A percentile compares a stretch with the other conserved stretches of the same genome.
These are phyloP conservation scores for Lycopodina hypogea DNA, from an alignment of 37 sponge, comb jelly and placozoan species.

Conservation along the genomic window DNA sequence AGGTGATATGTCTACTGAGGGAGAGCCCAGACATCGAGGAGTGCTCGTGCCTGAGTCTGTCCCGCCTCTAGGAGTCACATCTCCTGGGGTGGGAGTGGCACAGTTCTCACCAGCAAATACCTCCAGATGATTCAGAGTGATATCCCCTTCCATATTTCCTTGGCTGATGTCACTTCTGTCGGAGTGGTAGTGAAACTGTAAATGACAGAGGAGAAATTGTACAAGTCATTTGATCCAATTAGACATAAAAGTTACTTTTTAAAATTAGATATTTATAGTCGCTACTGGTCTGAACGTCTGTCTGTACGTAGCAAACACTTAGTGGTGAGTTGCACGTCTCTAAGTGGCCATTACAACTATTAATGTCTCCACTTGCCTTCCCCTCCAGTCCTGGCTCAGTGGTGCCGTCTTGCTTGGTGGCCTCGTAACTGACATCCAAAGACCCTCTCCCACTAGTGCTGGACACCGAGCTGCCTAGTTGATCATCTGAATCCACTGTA, in stretches of 20 bases:
- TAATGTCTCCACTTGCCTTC: no score
- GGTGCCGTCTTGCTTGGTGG: not conserved
- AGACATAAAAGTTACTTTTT: no score
- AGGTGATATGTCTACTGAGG: not conserved
- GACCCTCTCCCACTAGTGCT: not conserved
- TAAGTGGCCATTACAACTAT: no score
- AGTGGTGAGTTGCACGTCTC: no score
- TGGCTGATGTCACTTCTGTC: not conserved
- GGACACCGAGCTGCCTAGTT: not conserved
- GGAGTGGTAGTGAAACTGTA: not conserved
- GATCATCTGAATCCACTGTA: no score
- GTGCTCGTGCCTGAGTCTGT: conserved; percentile 16
- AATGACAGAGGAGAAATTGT: not conserved
- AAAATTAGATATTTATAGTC: no score
- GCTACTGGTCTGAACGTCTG: no score
- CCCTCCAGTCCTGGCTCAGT: no score
- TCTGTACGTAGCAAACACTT: no score
- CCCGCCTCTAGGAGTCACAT: not conserved
- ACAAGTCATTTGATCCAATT: not conserved
- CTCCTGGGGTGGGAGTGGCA: conserved; percentile 37
- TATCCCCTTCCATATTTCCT: not conserved
- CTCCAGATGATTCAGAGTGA: conserved; percentile 31
- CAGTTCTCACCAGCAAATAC: conserved; percentile 25
- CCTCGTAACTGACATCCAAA: not conserved
- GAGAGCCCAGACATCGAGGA: conserved; percentile 16